Evolutionary conservation across 2,113 vertebrate species (phyloP).

Genomic region (Zingel zingel): DNA sequence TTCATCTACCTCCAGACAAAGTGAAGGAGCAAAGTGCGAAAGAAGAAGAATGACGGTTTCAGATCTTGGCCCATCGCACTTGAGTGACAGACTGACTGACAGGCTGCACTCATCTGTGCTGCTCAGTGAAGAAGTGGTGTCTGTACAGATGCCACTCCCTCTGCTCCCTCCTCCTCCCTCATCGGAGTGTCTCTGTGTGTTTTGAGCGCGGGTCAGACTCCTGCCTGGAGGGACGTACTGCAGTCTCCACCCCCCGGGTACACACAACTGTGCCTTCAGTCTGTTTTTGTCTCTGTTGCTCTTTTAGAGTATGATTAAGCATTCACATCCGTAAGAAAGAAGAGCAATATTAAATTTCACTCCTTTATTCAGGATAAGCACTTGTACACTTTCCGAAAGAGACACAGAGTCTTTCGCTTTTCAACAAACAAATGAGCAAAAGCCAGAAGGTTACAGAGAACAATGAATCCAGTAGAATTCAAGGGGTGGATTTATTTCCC

Average conservation of each 20-base stretch:
- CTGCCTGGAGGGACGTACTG: constrained; percentile 53
- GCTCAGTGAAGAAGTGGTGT: constrained; percentile 51
- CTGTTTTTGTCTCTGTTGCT: constrained; percentile 20
- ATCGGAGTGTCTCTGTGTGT: constrained; percentile 49
- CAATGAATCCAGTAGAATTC: constrained; percentile 3
- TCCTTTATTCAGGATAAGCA: neutral
- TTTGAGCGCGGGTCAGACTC: constrained; percentile 46
- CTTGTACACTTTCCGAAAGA: neutral
- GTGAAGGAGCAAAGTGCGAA: constrained; percentile 6
- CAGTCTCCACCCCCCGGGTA: constrained; percentile 63
- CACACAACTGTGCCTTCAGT: constrained; percentile 28
- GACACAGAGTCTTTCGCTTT: neutral
- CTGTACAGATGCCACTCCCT: constrained; percentile 69
- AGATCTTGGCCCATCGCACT: neutral
- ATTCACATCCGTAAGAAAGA: constrained; percentile 15
- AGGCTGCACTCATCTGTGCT: constrained; percentile 55
- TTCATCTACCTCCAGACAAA: constrained; percentile 48
- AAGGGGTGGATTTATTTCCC: neutral
- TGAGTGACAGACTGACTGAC: constrained; percentile 69
- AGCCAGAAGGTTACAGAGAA: neutral
- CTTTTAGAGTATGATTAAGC: constrained; percentile 5
- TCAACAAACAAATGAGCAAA: neutral
- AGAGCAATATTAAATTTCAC: neutral
- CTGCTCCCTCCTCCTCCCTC: constrained; percentile 45
- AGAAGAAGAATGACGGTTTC: neutral